Evolutionary conservation across 2,113 vertebrate genomes (phyloP).

Genomic region (Cairina moschata): DNA sequence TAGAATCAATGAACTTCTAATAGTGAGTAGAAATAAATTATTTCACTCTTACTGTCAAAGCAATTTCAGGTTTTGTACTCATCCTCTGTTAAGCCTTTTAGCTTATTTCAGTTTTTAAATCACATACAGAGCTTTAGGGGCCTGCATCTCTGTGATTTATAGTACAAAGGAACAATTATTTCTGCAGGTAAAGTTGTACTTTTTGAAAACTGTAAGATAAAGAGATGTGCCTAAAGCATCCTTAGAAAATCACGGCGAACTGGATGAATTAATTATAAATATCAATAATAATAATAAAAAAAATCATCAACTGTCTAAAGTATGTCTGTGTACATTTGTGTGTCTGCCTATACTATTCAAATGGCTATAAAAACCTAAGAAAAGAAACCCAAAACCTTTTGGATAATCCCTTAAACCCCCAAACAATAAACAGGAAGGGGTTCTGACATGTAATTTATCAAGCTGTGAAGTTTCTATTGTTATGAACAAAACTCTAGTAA

Average conservation of each 20-base stretch:
- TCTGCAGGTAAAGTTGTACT: constrained; percentile 53
- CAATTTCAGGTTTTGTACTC: constrained; percentile 47
- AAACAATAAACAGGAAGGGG: constrained; percentile 59
- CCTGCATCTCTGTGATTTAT: constrained; percentile 55
- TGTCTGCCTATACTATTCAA: not conserved
- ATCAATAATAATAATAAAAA: constrained; percentile 44
- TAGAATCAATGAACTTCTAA: constrained; percentile 28
- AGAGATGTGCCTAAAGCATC: constrained; percentile 50
- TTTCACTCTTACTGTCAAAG: constrained; percentile 62
- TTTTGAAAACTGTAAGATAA: constrained; percentile 63
- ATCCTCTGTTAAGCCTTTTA: constrained; percentile 45
- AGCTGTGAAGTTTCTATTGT: constrained; percentile 46
- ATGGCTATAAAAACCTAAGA: constrained; percentile 2
- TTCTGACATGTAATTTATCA: constrained; percentile 64
- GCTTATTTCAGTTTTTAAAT: constrained; percentile 66
- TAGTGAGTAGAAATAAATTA: constrained; percentile 61
- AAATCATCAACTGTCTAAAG: constrained; percentile 36
- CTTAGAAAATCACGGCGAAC: constrained; percentile 31
- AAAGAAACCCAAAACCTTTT: constrained; percentile 40
- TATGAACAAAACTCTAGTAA: constrained; percentile 44
- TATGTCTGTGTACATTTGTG: not conserved
- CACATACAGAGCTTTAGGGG: constrained; percentile 54
- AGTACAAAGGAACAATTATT: constrained; percentile 67
- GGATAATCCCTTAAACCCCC: constrained; percentile 41
- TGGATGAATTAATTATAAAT: constrained; percentile 50